Conservation (phyloP, 2,113 vertebrate species). For the Daubentonia madagascariensis region DNA sequence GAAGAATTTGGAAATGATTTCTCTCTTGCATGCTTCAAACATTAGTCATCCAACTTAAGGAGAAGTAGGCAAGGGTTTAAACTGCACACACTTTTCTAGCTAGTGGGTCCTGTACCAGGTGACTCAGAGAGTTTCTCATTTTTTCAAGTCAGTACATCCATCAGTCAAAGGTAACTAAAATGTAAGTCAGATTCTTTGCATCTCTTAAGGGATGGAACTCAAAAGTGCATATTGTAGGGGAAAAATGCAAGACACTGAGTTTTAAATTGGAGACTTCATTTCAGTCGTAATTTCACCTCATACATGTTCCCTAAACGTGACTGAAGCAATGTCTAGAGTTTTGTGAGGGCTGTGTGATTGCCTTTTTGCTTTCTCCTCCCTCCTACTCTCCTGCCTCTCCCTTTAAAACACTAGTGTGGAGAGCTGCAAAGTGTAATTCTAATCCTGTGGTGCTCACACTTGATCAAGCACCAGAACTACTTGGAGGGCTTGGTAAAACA, state of each 20-base stretch:
- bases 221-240: too few species aligned
- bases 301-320: background rate
- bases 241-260: background rate
- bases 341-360: background rate
- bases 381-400: background rate
- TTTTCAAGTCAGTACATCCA: background rate
- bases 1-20: background rate
- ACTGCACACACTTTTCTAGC: background rate
- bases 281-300: background rate
- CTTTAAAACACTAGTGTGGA: background rate
- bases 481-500: background rate
- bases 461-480: fast-evolving
- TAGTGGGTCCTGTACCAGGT: background rate
- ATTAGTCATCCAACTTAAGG: too few species aligned
- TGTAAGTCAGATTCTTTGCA: background rate
- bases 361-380: too few species aligned
- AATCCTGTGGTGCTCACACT: background rate
- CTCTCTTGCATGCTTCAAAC: background rate
- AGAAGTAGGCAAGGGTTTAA: background rate
- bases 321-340: fast-evolving
- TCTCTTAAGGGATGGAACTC: too few species aligned
- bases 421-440: background rate
- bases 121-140: background rate
- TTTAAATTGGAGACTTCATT: background rate
- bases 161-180: background rate